Evolutionary conservation across 2,113 vertebrate genomes (phyloP).

Genomic region (Chlamydotis undulata): DNA sequence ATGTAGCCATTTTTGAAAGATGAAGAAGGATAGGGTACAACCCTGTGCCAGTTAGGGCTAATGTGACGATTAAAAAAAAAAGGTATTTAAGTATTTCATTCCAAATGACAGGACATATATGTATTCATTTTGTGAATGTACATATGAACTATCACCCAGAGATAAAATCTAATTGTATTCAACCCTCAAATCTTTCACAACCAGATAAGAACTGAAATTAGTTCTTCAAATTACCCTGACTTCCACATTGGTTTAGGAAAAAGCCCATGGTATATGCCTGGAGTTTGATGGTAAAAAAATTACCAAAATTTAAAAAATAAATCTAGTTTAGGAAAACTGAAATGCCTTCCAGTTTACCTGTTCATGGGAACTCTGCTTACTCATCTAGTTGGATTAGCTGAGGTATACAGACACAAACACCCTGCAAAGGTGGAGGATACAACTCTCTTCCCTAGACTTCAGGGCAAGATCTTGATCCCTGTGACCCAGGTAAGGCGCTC

Average conservation of each 20-base stretch:
- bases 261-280: neutral
- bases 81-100: neutral
- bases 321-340: neutral
- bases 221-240: neutral
- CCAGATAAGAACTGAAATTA: neutral
- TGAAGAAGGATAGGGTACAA: neutral
- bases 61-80: neutral
- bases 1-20: neutral
- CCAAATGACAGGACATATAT: neutral
- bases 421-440: fast-evolving
- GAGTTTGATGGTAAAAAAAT: neutral
- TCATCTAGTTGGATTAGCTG: neutral
- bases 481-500: neutral
- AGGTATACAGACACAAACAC: neutral
- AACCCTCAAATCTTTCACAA: neutral
- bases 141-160: neutral
- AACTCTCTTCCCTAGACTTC: neutral
- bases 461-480: neutral
- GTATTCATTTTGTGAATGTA: neutral
- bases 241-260: neutral
- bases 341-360: neutral
- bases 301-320: neutral
- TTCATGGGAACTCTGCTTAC: neutral
- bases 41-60: neutral
- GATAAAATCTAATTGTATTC: neutral